Percentiles rank a stretch among this genome's conserved stretches.
These are phyloP conservation scores for Habropoda laboriosa DNA, from an alignment of 1,140 invertebrate species.

Conservation along the genomic window DNA sequence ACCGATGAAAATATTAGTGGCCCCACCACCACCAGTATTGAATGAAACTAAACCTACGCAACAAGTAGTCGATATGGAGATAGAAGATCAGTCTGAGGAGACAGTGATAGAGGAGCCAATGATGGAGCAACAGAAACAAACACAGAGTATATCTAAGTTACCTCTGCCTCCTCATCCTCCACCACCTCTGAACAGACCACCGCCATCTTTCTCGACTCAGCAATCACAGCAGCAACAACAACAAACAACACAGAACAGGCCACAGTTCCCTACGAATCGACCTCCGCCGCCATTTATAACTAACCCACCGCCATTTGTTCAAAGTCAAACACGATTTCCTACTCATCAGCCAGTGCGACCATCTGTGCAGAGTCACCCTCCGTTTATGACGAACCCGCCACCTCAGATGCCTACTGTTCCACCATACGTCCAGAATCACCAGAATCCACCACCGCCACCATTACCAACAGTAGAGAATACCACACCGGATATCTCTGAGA, in stretches of 20 bases:
- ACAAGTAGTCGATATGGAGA: constrained; percentile 81
- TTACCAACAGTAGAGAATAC: constrained; percentile 51
- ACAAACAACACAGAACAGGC: constrained; percentile 39
- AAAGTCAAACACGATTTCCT: constrained; percentile 59
- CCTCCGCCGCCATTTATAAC: constrained; percentile 61
- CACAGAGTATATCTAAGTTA: constrained; percentile 50
- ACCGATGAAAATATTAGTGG: constrained; percentile 77
- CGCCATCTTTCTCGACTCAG: constrained; percentile 48
- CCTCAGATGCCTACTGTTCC: constrained; percentile 42
- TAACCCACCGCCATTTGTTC: constrained; percentile 72
- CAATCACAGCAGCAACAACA: constrained; percentile 11
- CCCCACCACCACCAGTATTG: constrained; percentile 75
- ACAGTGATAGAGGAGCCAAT: constrained; percentile 75
- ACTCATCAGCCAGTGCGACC: constrained; percentile 58
- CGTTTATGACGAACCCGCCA: constrained; percentile 58
- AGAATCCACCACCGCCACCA: constrained; percentile 76
- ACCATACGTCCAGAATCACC: constrained; percentile 64
- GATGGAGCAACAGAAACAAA: constrained; percentile 59
- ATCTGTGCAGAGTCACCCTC: constrained; percentile 40
- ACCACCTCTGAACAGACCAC: constrained; percentile 51
- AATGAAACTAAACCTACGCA: constrained; percentile 68
- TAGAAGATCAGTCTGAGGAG: constrained; percentile 80
- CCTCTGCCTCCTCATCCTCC: constrained; percentile 58
- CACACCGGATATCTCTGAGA: constrained; percentile 67
- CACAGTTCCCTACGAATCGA: constrained; percentile 63